Percentiles rank a stretch among this genome's conserved stretches.
phyloP scores from a whole-genome alignment of 2,888 invertebrate species.

The Loripinus fragilis region DNA sequence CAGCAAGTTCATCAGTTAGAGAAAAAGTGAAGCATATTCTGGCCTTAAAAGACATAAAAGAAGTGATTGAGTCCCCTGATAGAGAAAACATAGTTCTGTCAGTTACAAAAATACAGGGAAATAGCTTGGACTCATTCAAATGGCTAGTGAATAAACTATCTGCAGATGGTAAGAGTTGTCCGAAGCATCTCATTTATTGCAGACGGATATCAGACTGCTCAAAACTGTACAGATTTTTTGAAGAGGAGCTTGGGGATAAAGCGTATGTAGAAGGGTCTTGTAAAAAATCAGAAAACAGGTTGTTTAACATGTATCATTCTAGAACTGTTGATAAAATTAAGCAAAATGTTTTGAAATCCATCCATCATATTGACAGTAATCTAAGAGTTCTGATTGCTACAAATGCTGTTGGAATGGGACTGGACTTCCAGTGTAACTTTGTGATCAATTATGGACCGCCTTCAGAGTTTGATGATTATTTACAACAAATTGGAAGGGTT shows the following conservation, averaged over 20 bases:
- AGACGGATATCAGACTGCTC: slow-evolving; percentile 13
- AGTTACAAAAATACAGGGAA: background rate
- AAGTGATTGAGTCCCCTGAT: slow-evolving; percentile 16
- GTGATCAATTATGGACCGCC: slow-evolving; percentile 21
- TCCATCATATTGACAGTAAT: background rate
- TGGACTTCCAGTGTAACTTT: slow-evolving; percentile 13
- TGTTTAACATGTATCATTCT: slow-evolving; percentile 20
- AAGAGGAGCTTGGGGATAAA: background rate
- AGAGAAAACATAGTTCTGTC: slow-evolving; percentile 11
- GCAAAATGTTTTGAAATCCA: background rate
- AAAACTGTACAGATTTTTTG: slow-evolving; percentile 15
- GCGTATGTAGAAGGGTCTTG: too few species aligned
- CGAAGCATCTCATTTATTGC: slow-evolving; percentile 5
- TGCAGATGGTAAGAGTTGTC: background rate
- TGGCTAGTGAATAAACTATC: slow-evolving; percentile 2
- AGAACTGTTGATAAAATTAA: slow-evolving; percentile 15
- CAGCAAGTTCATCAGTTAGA: background rate
- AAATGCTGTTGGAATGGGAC: slow-evolving; percentile 29
- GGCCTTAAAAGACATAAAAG: background rate
- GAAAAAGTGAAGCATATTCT: background rate
- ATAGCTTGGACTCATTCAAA: background rate
- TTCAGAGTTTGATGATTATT: slow-evolving; percentile 8
- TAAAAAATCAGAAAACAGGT: too few species aligned
- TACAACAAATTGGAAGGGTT: slow-evolving; percentile 25
- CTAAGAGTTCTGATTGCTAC: slow-evolving; percentile 15